Conservation (phyloP, 2,888 invertebrate species). For the Ophraella communa region DNA sequence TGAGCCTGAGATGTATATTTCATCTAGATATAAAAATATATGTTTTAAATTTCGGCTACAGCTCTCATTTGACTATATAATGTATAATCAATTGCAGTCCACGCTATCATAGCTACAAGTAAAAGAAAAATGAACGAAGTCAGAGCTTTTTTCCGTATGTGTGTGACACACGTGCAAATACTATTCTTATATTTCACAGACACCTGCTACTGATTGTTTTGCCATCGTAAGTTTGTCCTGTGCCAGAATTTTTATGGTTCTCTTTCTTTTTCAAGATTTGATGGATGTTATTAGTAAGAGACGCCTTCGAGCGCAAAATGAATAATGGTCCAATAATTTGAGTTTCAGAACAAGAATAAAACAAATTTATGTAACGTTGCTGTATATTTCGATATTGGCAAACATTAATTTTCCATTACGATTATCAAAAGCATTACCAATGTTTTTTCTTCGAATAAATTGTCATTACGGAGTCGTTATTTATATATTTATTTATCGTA, state of each 20-base stretch:
- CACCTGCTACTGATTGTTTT: slow-evolving; percentile 55
- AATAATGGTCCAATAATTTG: slow-evolving; percentile 22
- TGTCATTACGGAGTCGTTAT: neutral
- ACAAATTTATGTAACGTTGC: slow-evolving; percentile 2
- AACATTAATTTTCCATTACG: neutral
- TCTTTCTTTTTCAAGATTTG: slow-evolving; percentile 38
- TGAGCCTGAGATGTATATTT: too few relatives aligned
- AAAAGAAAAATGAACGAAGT: slow-evolving; percentile 40
- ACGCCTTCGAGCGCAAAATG: slow-evolving; percentile 20
- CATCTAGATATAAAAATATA: too few relatives aligned
- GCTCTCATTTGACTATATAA: neutral
- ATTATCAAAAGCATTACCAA: neutral
- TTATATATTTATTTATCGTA: neutral
- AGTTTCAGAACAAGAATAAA: slow-evolving; percentile 12
- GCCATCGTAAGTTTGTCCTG: slow-evolving; percentile 50
- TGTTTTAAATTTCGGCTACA: neutral
- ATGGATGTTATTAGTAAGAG: slow-evolving; percentile 40
- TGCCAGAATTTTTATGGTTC: slow-evolving; percentile 31
- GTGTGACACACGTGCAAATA: slow-evolving; percentile 49
- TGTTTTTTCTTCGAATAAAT: neutral
- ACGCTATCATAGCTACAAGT: neutral
- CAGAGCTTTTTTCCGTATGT: slow-evolving; percentile 38
- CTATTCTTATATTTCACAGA: slow-evolving; percentile 54
- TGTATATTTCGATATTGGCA: slow-evolving; percentile 4
- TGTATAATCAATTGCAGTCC: slow-evolving; percentile 11